Conservation (phyloP, 2,888 invertebrate genomes). For the Boloria euphrosyne region DNA sequence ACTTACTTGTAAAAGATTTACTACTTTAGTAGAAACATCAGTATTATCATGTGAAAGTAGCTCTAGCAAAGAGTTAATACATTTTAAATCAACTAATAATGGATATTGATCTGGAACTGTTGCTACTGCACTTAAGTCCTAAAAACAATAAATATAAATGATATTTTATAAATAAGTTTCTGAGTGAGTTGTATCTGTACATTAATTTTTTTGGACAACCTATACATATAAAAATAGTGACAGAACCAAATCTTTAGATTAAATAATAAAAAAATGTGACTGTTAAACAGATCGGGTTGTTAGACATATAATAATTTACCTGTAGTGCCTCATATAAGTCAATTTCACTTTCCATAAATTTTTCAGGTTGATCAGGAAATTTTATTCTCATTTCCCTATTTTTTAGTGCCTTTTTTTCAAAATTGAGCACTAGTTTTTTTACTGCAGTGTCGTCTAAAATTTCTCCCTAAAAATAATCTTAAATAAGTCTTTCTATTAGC, state of each 20-base stretch:
- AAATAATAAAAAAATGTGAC: too few species aligned
- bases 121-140: conserved; percentile 96
- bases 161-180: too few species aligned
- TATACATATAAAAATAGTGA: too few species aligned
- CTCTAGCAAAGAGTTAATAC: conserved; percentile 95
- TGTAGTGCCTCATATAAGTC: conserved; percentile 95
- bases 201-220: too few species aligned
- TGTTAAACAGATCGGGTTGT: too few species aligned
- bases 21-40: conserved; percentile 92
- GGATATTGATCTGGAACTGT: conserved; percentile 98
- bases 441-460: conserved; percentile 93
- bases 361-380: conserved; percentile 97
- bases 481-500: neutral
- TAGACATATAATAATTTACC: conserved; percentile 59
- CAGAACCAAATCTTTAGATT: too few species aligned
- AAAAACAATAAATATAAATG: conserved; percentile 60
- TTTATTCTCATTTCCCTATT: conserved; percentile 99
- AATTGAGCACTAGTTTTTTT: conserved; percentile 93
- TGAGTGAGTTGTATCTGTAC: too few species aligned
- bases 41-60: conserved; percentile 98
- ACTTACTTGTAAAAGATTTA: conserved; percentile 84
- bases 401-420: conserved; percentile 96
- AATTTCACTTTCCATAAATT: conserved; percentile 99
- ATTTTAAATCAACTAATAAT: conserved; percentile 92
- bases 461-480: conserved; percentile 84